Conservation (phyloP, 2,797 vertebrate species). For the Characodon lateralis region DNA sequence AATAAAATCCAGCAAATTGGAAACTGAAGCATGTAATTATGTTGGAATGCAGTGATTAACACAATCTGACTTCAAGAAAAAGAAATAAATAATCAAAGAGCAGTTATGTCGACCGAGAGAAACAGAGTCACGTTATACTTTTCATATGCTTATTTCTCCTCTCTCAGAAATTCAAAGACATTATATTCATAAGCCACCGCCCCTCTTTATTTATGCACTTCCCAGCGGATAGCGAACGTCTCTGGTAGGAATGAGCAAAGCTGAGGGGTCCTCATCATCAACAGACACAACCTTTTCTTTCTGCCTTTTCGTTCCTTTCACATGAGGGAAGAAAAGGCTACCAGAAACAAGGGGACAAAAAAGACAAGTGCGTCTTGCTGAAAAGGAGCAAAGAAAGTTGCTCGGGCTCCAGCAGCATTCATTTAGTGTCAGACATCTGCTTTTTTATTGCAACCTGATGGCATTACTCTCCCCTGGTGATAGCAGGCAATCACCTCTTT, state of each 20-base stretch:
- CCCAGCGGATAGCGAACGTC: conserved; percentile 62
- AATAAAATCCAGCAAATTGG: conserved; percentile 79
- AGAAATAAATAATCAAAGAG: conserved; percentile 22
- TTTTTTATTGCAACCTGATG: conserved; percentile 87
- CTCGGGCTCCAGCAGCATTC: conserved; percentile 72
- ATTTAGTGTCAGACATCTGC: conserved; percentile 84
- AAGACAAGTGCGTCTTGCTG: conserved; percentile 40
- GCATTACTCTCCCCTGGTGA: conserved; percentile 83
- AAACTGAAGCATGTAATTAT: conserved; percentile 81
- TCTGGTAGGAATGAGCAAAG: conserved; percentile 56
- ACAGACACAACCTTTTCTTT: conserved; percentile 71
- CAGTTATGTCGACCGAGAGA: conserved; percentile 65
- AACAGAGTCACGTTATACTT: conserved; percentile 65
- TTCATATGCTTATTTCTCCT: conserved; percentile 38
- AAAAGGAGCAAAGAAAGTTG: conserved; percentile 71
- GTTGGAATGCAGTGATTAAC: conserved; percentile 71
- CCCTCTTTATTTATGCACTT: conserved; percentile 59
- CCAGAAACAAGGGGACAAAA: conserved; percentile 61
- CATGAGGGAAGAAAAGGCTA: conserved; percentile 44
- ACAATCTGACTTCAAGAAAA: conserved; percentile 68
- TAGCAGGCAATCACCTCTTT: conserved; percentile 87
- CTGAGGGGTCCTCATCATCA: conserved; percentile 72
- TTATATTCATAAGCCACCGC: conserved; percentile 58
- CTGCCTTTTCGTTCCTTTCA: conserved; percentile 34
- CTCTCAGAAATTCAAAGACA: conserved; percentile 52